phyloP scores from a whole-genome alignment of 2,888 invertebrate genomes.

The Scrobipalpa costella region DNA sequence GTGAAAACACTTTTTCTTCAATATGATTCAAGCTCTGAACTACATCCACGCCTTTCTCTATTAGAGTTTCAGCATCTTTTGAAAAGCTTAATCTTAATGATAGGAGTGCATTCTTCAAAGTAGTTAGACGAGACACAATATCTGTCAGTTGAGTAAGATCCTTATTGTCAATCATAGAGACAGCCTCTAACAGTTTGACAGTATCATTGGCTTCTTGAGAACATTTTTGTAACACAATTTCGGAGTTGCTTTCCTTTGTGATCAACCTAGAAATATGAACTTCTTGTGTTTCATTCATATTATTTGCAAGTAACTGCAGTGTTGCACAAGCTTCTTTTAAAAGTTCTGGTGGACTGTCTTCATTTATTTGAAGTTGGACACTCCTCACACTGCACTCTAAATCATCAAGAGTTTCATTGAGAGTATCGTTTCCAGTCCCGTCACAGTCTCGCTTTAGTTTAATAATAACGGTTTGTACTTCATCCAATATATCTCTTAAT shows the following conservation, averaged over 20 bases:
- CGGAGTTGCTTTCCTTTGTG: constrained; percentile 36
- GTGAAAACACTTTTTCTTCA: constrained; percentile 67
- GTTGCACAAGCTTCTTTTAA: constrained; percentile 71
- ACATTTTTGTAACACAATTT: constrained; percentile 52
- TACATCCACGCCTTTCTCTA: constrained; percentile 68
- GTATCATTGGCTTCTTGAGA: constrained; percentile 53
- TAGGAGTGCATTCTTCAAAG: constrained; percentile 56
- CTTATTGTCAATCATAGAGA: constrained; percentile 57
- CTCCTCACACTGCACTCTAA: constrained; percentile 78
- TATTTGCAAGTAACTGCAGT: constrained; percentile 60
- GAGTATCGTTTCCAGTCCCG: constrained; percentile 57
- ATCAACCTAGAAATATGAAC: constrained; percentile 38
- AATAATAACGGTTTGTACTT: constrained; percentile 72
- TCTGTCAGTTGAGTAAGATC: constrained; percentile 42
- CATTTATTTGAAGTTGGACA: constrained; percentile 72
- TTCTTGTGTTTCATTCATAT: constrained; percentile 56
- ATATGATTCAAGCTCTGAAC: constrained; percentile 63
- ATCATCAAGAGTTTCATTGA: constrained; percentile 75
- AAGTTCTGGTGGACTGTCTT: constrained; percentile 64
- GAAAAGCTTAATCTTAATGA: constrained; percentile 52
- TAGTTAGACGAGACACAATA: constrained; percentile 48
- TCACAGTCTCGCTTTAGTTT: constrained; percentile 70
- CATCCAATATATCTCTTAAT: constrained; percentile 64
- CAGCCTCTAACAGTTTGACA: constrained; percentile 67
- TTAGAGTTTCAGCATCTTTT: constrained; percentile 55